Evolutionary conservation across 2,888 invertebrate genomes (phyloP).

Genomic region (Eretmocerus hayati): DNA sequence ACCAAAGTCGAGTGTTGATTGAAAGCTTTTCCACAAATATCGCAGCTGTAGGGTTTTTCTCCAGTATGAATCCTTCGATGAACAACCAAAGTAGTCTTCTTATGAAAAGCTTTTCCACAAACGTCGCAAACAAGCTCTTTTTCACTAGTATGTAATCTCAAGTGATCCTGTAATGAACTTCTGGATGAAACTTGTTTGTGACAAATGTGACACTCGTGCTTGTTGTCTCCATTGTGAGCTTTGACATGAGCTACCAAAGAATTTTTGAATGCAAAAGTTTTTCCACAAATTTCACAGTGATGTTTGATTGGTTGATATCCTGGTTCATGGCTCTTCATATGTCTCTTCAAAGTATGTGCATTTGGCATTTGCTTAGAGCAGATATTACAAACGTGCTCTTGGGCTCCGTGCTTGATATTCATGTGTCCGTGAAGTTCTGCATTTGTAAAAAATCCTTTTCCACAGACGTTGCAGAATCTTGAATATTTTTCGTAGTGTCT

Average conservation of each 20-base stretch:
- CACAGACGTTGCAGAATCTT: slow-evolving; percentile 33
- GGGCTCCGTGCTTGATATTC: slow-evolving; percentile 40
- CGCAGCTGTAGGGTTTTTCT: slow-evolving; percentile 46
- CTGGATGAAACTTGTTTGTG: slow-evolving; percentile 44
- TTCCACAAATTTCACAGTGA: slow-evolving; percentile 43
- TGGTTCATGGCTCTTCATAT: slow-evolving; percentile 33
- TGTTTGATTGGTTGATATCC: slow-evolving; percentile 33
- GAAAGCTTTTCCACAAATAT: slow-evolving; percentile 45
- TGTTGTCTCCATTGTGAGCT: slow-evolving; percentile 26
- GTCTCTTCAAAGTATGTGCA: slow-evolving; percentile 33
- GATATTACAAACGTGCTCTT: slow-evolving; percentile 36
- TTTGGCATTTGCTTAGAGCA: slow-evolving; percentile 38
- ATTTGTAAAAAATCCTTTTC: slow-evolving; percentile 41
- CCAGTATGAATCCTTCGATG: slow-evolving; percentile 47
- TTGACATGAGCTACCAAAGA: slow-evolving; percentile 38
- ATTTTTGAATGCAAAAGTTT: slow-evolving; percentile 43
- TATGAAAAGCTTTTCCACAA: slow-evolving; percentile 46
- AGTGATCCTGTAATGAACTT: slow-evolving; percentile 45
- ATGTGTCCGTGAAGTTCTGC: slow-evolving; percentile 40
- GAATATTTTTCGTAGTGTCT: slow-evolving; percentile 33
- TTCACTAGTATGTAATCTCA: slow-evolving; percentile 44
- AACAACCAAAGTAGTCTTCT: slow-evolving; percentile 43
- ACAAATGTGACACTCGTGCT: slow-evolving; percentile 43
- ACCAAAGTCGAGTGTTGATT: slow-evolving; percentile 44
- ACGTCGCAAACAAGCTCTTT: slow-evolving; percentile 43